Conservation (phyloP, 2,113 vertebrate species). For the Charina bottae region DNA sequence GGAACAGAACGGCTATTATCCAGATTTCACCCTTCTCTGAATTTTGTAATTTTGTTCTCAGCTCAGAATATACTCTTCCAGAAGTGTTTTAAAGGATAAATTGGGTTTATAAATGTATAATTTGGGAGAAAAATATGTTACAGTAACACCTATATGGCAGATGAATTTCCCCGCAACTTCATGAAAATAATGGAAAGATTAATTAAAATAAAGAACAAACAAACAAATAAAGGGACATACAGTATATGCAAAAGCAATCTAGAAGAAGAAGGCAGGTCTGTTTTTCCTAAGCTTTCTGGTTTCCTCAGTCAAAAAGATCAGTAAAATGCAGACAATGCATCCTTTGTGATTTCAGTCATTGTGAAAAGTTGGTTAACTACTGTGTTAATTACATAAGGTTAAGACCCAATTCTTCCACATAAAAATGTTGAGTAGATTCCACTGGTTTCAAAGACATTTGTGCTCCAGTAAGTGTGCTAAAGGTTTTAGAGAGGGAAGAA, state of each 20-base stretch:
- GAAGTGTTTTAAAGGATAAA: neutral
- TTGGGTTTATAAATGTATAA: neutral
- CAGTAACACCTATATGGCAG: neutral
- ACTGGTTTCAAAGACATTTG: neutral
- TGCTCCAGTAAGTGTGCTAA: neutral
- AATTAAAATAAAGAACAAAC: neutral
- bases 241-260: neutral
- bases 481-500: neutral
- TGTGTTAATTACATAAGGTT: constrained; percentile 8
- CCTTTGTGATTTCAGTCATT: constrained; percentile 32
- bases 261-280: neutral
- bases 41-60: neutral
- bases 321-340: constrained; percentile 45
- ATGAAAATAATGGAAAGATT: neutral
- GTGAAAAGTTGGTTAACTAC: constrained; percentile 24
- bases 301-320: neutral
- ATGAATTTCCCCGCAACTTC: neutral
- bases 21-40: neutral
- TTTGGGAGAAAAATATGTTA: neutral
- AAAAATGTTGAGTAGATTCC: neutral
- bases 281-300: neutral
- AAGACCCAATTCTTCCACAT: constrained; percentile 1
- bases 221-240: neutral
- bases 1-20: neutral
- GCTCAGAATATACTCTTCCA: neutral